Percentiles rank a stretch among this genome's conserved stretches.
phyloP scores from a whole-genome alignment of 2,797 vertebrate genomes.

The Eulemur albifrons region DNA sequence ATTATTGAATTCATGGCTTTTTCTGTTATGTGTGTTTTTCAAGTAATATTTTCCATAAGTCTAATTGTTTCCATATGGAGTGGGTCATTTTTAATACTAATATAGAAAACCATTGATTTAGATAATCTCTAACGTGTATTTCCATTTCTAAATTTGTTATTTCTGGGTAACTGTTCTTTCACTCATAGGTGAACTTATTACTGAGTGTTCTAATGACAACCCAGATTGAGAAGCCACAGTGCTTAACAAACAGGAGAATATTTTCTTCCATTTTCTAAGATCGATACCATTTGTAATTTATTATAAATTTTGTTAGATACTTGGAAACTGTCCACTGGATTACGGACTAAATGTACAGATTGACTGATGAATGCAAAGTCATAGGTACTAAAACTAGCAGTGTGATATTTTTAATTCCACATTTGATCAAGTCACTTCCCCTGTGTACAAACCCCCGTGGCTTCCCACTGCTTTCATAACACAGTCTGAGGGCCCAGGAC shows the following conservation, averaged over 20 bases:
- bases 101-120: background rate
- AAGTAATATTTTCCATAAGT: background rate
- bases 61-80: background rate
- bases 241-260: background rate
- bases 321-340: background rate
- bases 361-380: background rate
- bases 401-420: background rate
- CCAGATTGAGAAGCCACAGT: background rate
- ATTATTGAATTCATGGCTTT: background rate
- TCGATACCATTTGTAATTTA: background rate
- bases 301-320: background rate
- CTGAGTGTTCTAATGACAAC: background rate
- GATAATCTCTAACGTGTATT: background rate
- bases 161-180: background rate
- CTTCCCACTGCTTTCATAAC: background rate
- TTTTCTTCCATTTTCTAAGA: background rate
- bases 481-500: rapidly evolving
- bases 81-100: background rate
- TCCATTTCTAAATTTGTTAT: background rate
- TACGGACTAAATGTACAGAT: background rate
- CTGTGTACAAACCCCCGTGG: background rate
- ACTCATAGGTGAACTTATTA: background rate
- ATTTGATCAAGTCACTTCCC: background rate
- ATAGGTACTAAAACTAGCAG: background rate
- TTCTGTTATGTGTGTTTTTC: background rate